Evolutionary conservation across 2,797 vertebrate genomes (phyloP).

Genomic region (Hapalemur alaotrensis): DNA sequence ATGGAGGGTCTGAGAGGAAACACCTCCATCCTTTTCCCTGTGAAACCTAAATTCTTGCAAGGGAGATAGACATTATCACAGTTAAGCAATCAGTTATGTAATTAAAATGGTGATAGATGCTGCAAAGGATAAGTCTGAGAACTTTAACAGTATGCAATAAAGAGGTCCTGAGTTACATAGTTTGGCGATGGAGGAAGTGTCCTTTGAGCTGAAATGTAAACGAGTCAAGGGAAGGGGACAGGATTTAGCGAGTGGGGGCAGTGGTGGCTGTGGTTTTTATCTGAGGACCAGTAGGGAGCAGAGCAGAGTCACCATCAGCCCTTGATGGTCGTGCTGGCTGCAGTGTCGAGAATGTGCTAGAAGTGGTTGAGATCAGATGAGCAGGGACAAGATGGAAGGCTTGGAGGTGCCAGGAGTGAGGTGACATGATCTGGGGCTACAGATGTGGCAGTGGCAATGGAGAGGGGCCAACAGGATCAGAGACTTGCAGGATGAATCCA

Average conservation of each 20-base stretch:
- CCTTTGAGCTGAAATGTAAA: neutral
- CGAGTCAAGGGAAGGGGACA: neutral
- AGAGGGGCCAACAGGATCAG: neutral
- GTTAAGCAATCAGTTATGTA: neutral
- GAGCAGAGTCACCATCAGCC: rapidly evolving
- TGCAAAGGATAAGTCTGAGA: neutral
- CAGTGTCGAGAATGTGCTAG: rapidly evolving
- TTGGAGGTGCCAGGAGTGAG: neutral
- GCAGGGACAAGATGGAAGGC: rapidly evolving
- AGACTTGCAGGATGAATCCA: rapidly evolving
- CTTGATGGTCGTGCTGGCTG: rapidly evolving
- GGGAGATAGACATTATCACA: neutral
- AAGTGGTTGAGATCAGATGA: no score
- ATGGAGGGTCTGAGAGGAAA: neutral
- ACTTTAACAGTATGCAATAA: neutral
- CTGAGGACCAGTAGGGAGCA: neutral
- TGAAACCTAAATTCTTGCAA: neutral
- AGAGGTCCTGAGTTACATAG: neutral
- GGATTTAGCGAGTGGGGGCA: rapidly evolving
- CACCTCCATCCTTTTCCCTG: neutral
- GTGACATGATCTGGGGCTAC: rapidly evolving
- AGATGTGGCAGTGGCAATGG: rapidly evolving
- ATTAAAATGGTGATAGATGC: neutral
- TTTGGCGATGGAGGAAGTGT: no score
- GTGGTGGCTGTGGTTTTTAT: neutral